These are phyloP conservation scores for Ophiothrix spiculata DNA, from an alignment of 35 echinoderm and acorn worm genomes.

Conservation along the genomic window DNA sequence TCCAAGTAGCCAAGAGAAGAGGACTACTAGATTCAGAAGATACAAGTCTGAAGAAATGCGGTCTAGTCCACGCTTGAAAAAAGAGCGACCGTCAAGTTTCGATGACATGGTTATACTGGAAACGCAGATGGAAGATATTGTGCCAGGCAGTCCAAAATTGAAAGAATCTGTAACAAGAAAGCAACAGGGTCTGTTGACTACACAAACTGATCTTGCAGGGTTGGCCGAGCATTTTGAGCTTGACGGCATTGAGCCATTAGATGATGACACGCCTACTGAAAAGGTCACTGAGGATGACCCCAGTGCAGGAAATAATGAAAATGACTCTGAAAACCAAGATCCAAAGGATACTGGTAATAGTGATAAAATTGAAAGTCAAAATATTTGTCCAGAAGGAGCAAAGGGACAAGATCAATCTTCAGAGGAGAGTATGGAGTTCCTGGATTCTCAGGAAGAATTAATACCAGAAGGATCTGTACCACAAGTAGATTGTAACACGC, in stretches of 20 bases:
- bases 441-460: not conserved
- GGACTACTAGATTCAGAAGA: slow-evolving; percentile 35
- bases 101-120: not conserved
- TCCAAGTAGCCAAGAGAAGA: slow-evolving; percentile 14
- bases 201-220: slow-evolving; percentile 53
- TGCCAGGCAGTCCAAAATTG: not conserved
- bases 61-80: not conserved
- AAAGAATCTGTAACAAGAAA: not conserved
- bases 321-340: not conserved
- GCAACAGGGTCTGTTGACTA: slow-evolving; percentile 18
- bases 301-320: slow-evolving; percentile 6
- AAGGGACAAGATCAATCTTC: not conserved
- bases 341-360: slow-evolving; percentile 12
- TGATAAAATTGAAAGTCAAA: slow-evolving; percentile 1
- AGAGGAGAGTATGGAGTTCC: not conserved
- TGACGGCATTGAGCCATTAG: slow-evolving; percentile 79
- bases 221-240: slow-evolving; percentile 66
- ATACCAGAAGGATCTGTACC: not conserved
- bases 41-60: slow-evolving; percentile 67
- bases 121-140: slow-evolving; percentile 31
- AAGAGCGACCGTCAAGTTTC: not conserved
- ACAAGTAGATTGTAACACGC: not conserved
- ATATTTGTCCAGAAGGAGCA: not conserved
- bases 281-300: not conserved
- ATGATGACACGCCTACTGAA: slow-evolving; percentile 46